Conservation (phyloP, 2,113 vertebrate genomes). For the Turdus rufiventris region DNA sequence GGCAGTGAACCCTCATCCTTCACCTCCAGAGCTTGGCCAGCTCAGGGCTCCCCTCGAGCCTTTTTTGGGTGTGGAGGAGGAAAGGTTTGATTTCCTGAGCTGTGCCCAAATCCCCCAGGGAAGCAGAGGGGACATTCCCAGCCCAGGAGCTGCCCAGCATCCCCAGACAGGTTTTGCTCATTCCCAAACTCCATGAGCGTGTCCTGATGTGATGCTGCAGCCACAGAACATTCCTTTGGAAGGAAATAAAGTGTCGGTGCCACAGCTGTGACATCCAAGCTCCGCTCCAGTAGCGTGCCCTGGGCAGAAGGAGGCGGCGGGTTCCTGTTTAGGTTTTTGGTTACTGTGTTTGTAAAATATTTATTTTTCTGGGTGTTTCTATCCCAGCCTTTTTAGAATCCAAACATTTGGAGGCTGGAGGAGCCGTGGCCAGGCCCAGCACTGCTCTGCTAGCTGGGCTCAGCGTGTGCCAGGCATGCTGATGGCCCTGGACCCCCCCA, state of each 20-base stretch:
- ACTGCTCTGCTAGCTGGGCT: not conserved
- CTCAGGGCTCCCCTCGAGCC: rapidly evolving
- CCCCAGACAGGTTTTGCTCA: not conserved
- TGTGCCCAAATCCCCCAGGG: rapidly evolving
- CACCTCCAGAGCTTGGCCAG: not conserved
- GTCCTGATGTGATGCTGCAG: not conserved
- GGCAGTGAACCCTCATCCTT: not conserved
- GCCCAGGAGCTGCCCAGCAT: not conserved
- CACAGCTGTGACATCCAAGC: slow-evolving; percentile 34
- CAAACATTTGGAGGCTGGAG: slow-evolving; percentile 44
- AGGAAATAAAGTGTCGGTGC: slow-evolving; percentile 43
- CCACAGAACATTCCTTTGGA: slow-evolving; percentile 19
- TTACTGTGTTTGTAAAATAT: slow-evolving; percentile 62
- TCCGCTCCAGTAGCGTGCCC: not conserved
- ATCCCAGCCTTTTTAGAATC: slow-evolving; percentile 10
- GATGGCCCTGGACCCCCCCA: not conserved
- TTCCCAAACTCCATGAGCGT: not conserved
- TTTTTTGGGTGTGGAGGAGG: rapidly evolving
- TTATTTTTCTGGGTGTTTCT: slow-evolving; percentile 66
- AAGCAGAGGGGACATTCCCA: not conserved
- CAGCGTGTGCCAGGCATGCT: not conserved
- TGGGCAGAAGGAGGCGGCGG: not conserved
- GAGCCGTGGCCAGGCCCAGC: not conserved
- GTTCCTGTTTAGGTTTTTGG: slow-evolving; percentile 62
- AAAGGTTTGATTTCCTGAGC: not conserved